These are phyloP conservation scores for Paedocypris micromegethes DNA, from an alignment of 2,797 vertebrate species.

Conservation along the genomic window DNA sequence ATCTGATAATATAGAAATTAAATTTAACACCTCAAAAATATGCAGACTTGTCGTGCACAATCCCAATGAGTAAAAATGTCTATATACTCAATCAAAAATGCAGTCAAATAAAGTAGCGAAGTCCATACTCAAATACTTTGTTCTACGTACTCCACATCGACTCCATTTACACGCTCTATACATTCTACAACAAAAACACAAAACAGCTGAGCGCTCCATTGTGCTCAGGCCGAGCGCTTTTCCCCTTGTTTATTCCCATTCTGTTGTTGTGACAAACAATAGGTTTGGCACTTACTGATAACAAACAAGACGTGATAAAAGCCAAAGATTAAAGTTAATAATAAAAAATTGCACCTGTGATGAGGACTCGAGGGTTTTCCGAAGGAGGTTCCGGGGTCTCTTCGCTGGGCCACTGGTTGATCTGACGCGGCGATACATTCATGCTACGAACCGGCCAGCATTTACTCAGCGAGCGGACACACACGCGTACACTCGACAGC, in stretches of 20 bases:
- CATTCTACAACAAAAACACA: constrained; percentile 59
- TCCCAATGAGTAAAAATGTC: too few relatives aligned
- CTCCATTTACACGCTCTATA: constrained; percentile 48
- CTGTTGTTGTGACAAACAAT: constrained; percentile 63
- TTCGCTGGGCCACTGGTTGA: constrained; percentile 58
- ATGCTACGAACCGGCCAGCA: constrained; percentile 39
- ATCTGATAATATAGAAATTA: too few relatives aligned
- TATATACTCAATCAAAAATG: too few relatives aligned
- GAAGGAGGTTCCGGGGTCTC: constrained; percentile 45
- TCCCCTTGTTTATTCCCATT: constrained; percentile 49
- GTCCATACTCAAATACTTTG: too few relatives aligned
- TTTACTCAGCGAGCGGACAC: constrained; percentile 51
- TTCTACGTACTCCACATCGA: constrained; percentile 20
- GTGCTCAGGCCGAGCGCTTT: constrained; percentile 43
- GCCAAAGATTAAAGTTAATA: constrained; percentile 4
- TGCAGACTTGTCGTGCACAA: too few relatives aligned
- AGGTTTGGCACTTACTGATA: constrained; percentile 51
- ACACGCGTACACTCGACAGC: constrained; percentile 50
- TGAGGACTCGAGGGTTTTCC: constrained; percentile 61
- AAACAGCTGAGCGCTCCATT: constrained; percentile 48
- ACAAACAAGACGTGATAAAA: constrained; percentile 45
- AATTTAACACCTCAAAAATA: too few relatives aligned
- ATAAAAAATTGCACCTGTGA: constrained; percentile 61
- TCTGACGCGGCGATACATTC: constrained; percentile 55
- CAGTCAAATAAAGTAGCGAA: too few relatives aligned